These are phyloP conservation scores for Apostichopus leukothele DNA, from an alignment of 53 echinoderm and acorn worm genomes.

Conservation along the genomic window DNA sequence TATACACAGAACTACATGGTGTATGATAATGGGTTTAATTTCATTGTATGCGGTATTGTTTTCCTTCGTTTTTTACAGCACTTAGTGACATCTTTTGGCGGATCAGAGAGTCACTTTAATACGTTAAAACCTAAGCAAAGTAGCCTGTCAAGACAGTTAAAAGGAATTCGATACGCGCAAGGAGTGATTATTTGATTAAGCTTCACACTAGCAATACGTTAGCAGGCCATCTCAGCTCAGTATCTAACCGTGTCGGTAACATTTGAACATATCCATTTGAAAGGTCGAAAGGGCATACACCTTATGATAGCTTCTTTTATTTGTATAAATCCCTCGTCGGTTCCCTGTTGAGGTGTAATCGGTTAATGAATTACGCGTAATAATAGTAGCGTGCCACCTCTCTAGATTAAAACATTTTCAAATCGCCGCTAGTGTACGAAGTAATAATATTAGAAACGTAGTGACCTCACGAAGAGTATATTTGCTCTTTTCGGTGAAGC, in stretches of 20 bases:
- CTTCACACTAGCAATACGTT: neutral
- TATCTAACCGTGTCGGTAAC: neutral
- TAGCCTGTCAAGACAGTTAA: neutral
- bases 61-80: too few relatives aligned
- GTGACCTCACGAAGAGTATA: neutral
- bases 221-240: neutral
- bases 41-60: too few relatives aligned
- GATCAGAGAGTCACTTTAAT: too few relatives aligned
- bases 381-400: neutral
- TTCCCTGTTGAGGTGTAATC: neutral
- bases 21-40: too few relatives aligned
- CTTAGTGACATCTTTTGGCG: too few relatives aligned
- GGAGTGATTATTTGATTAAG: neutral
- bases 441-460: neutral
- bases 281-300: neutral
- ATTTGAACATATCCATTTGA: neutral
- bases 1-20: too few relatives aligned
- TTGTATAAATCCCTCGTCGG: neutral
- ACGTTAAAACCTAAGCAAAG: too few relatives aligned
- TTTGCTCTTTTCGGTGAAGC: neutral
- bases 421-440: neutral
- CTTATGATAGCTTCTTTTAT: neutral
- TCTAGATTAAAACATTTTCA: neutral
- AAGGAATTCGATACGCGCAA: neutral
- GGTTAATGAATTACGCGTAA: conserved; percentile 8